Conservation (phyloP, 2,888 invertebrate species). For the Cerastoderma edule region DNA sequence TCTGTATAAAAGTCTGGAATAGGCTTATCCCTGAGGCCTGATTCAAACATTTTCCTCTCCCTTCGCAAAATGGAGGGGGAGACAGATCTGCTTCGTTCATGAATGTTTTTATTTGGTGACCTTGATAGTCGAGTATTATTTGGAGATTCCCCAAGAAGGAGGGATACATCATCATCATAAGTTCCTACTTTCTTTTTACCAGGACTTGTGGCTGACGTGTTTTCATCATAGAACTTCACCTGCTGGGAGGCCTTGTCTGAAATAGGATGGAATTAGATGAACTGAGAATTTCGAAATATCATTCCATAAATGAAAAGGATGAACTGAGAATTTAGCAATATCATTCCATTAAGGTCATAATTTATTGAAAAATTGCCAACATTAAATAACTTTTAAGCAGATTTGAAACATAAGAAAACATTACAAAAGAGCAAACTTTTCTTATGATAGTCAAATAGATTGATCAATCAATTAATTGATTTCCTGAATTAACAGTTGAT, state of each 20-base stretch:
- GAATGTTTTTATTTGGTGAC: slow-evolving; percentile 44
- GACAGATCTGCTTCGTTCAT: slow-evolving; percentile 68
- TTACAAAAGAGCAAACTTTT: too few relatives aligned
- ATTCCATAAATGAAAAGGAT: neutral
- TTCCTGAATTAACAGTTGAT: too few relatives aligned
- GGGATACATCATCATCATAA: slow-evolving; percentile 58
- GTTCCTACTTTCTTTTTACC: slow-evolving; percentile 19
- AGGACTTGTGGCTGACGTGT: slow-evolving; percentile 2
- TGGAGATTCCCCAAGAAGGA: slow-evolving; percentile 54
- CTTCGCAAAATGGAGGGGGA: slow-evolving; percentile 66
- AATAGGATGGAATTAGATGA: too few relatives aligned
- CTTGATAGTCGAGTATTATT: slow-evolving; percentile 40
- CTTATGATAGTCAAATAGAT: too few relatives aligned
- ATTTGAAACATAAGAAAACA: too few relatives aligned
- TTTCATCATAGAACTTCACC: slow-evolving; percentile 51
- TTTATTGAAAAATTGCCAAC: too few relatives aligned
- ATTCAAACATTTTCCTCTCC: slow-evolving; percentile 61
- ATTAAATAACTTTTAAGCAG: too few relatives aligned
- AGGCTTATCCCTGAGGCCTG: slow-evolving; percentile 54
- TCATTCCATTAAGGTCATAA: too few relatives aligned
- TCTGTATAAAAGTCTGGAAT: slow-evolving; percentile 61
- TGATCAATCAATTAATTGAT: too few relatives aligned
- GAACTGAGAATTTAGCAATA: too few relatives aligned
- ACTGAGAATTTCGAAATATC: neutral
- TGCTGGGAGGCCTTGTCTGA: slow-evolving; percentile 34